Percentiles rank a stretch among this genome's conserved stretches.
Conservation (phyloP, 23 tunicate species). For the Styela plicata region DNA sequence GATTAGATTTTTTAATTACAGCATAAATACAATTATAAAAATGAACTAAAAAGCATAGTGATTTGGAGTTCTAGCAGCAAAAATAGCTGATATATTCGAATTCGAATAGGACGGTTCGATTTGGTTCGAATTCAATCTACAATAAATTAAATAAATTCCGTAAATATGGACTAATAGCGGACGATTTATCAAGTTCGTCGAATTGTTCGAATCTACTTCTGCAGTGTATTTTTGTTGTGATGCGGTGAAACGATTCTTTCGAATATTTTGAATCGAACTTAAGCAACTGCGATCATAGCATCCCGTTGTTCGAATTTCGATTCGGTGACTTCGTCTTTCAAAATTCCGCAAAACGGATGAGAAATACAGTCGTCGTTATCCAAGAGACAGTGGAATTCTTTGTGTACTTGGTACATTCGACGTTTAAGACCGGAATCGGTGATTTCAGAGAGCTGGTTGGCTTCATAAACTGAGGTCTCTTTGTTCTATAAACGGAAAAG, state of each 20-base stretch:
- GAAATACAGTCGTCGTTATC: conserved; percentile 44
- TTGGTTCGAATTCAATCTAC: too few relatives aligned
- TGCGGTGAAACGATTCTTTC: not conserved
- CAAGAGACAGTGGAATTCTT: conserved; percentile 51
- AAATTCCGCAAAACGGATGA: conserved; percentile 57
- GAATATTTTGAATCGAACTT: not conserved
- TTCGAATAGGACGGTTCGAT: too few relatives aligned
- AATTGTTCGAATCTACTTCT: too few relatives aligned
- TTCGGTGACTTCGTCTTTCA: conserved; percentile 8
- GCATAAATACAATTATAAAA: too few relatives aligned
- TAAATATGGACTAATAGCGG: too few relatives aligned
- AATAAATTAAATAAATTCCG: too few relatives aligned
- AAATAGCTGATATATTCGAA: too few relatives aligned
- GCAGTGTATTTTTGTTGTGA: too few relatives aligned
- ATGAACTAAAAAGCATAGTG: too few relatives aligned
- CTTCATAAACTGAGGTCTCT: conserved; percentile 24
- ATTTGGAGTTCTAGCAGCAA: too few relatives aligned
- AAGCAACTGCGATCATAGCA: not conserved
- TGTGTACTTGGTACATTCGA: conserved; percentile 34
- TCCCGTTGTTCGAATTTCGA: not conserved
- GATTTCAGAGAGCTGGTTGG: conserved; percentile 15
- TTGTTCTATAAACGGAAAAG: not conserved
- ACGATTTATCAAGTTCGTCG: too few relatives aligned
- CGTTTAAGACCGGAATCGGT: conserved; percentile 8
- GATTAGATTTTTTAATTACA: too few relatives aligned